Percentiles rank a stretch among this genome's conserved stretches.
phyloP scores from a whole-genome alignment of 2,797 vertebrate genomes.

The Acropternis orthonyx region DNA sequence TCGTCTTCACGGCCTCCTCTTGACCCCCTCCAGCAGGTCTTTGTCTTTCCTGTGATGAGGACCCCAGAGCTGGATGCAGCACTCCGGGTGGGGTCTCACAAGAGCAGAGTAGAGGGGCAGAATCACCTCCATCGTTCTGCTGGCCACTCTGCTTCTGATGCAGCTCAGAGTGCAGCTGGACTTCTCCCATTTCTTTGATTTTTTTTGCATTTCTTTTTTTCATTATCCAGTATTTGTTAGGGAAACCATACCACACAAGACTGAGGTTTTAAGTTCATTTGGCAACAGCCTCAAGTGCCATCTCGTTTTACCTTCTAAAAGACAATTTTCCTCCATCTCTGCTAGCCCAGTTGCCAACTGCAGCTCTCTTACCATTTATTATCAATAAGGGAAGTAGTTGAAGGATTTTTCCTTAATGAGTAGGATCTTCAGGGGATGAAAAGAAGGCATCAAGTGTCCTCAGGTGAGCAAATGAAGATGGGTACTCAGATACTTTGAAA shows the following conservation, averaged over 20 bases:
- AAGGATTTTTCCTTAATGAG: neutral
- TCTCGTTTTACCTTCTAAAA: neutral
- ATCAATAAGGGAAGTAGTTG: neutral
- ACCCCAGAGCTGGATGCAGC: neutral
- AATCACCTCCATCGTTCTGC: neutral
- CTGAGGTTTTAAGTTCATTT: neutral
- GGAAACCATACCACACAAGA: neutral
- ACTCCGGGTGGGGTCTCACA: neutral
- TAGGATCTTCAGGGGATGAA: neutral
- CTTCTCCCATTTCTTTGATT: neutral
- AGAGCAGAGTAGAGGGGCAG: neutral
- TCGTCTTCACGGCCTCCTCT: neutral
- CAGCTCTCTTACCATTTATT: neutral
- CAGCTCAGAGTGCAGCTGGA: neutral
- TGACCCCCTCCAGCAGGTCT: neutral
- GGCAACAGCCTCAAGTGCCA: neutral
- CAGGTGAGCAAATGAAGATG: neutral
- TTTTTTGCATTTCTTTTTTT: neutral
- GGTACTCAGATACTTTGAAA: neutral
- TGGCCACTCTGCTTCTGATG: neutral
- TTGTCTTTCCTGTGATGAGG: neutral
- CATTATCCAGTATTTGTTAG: neutral
- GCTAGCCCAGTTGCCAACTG: neutral
- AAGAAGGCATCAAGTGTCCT: neutral
- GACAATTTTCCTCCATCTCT: neutral